Conservation (phyloP, 2,888 invertebrate species). For the Erpobdella octoculata region DNA sequence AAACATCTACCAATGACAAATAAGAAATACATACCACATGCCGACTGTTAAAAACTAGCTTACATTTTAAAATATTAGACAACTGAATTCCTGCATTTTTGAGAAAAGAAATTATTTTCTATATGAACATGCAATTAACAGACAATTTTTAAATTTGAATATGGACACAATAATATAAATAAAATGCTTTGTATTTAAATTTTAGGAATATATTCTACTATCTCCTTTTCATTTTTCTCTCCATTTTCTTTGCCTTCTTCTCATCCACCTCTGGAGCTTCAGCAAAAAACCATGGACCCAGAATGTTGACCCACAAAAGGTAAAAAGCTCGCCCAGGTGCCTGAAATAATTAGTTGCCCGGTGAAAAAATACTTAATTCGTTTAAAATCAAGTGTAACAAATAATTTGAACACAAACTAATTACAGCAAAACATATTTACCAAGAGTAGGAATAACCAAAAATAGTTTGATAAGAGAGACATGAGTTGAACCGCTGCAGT, state of each 20-base stretch:
- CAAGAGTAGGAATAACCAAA: constrained; percentile 76
- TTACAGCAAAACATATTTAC: constrained; percentile 53
- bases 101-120: no score
- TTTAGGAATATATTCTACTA: no score
- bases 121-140: no score
- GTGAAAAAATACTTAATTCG: no score
- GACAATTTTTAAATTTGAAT: no score
- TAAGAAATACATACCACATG: no score
- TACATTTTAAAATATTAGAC: no score
- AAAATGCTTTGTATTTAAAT: no score
- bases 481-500: constrained; percentile 58
- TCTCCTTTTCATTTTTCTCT: constrained; percentile 55
- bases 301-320: constrained; percentile 77
- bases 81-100: no score
- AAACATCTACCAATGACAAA: no score
- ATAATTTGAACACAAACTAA: neutral
- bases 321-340: constrained; percentile 72
- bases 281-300: constrained; percentile 86
- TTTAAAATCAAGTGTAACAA: neutral
- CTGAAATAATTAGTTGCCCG: constrained; percentile 44
- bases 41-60: no score
- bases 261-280: constrained; percentile 64
- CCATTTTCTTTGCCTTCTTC: constrained; percentile 84
- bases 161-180: no score
- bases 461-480: constrained; percentile 74